Percentiles rank a stretch among this genome's conserved stretches.
These are phyloP conservation scores for Apodemus speciosus DNA, from an alignment of 2,113 vertebrate species.

Conservation along the genomic window DNA sequence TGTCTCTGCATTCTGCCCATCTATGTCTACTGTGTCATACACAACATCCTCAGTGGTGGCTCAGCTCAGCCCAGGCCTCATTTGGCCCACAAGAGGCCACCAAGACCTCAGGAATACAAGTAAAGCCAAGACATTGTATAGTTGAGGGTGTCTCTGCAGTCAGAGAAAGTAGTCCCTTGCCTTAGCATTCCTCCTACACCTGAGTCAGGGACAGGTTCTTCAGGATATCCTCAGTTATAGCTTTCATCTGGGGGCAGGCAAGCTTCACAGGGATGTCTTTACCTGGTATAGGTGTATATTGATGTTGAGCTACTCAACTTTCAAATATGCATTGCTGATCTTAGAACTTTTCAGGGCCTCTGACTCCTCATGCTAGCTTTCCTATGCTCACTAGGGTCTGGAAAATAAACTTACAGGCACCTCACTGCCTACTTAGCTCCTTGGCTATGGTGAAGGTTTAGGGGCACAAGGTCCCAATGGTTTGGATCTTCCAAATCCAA, in stretches of 20 bases:
- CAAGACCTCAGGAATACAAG: background rate
- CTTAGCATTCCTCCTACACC: background rate
- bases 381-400: background rate
- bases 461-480: background rate
- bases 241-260: background rate
- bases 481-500: background rate
- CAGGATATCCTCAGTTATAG: background rate
- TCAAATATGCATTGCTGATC: background rate
- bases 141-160: background rate
- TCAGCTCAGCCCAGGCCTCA: background rate
- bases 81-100: background rate
- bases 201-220: background rate
- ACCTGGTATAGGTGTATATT: background rate
- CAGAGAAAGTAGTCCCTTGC: background rate
- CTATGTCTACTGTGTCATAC: background rate
- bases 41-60: background rate
- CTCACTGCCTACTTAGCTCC: background rate
- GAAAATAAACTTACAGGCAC: background rate
- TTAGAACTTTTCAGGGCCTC: background rate
- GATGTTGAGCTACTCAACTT: background rate
- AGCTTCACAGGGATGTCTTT: background rate
- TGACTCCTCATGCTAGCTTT: background rate
- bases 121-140: background rate
- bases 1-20: background rate
- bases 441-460: background rate